Evolutionary conservation across 2,113 vertebrate genomes (phyloP).

Genomic region (Vidua macroura): DNA sequence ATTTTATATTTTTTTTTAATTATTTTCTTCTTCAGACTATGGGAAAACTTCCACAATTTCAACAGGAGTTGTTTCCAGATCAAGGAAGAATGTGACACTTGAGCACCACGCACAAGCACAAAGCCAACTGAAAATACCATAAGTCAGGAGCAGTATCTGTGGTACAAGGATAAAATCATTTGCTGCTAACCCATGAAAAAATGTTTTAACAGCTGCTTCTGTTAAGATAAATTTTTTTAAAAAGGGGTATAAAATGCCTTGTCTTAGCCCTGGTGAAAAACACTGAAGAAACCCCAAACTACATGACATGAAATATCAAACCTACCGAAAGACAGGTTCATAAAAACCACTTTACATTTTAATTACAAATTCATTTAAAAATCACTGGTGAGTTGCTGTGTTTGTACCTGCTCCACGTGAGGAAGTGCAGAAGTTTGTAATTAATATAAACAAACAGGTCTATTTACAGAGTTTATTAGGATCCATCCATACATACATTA

Average conservation of each 20-base stretch:
- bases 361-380: slow-evolving; percentile 37
- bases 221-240: not conserved
- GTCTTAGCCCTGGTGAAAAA: not conserved
- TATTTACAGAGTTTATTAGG: slow-evolving; percentile 82
- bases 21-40: not conserved
- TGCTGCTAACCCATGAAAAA: not conserved
- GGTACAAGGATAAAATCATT: not conserved
- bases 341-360: slow-evolving; percentile 17
- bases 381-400: not conserved
- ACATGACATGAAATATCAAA: not conserved
- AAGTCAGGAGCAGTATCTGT: not conserved
- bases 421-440: slow-evolving; percentile 19
- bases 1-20: not conserved
- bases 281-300: not conserved
- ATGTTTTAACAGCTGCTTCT: not conserved
- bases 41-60: not conserved
- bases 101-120: not conserved
- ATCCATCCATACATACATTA: slow-evolving; percentile 71
- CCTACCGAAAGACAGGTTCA: not conserved
- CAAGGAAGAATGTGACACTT: not conserved
- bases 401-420: not conserved
- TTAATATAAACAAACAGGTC: slow-evolving; percentile 37
- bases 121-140: not conserved
- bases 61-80: not conserved
- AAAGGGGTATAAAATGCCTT: not conserved